phyloP scores from a whole-genome alignment of 2,113 vertebrate species.

The Urocitellus parryii region DNA sequence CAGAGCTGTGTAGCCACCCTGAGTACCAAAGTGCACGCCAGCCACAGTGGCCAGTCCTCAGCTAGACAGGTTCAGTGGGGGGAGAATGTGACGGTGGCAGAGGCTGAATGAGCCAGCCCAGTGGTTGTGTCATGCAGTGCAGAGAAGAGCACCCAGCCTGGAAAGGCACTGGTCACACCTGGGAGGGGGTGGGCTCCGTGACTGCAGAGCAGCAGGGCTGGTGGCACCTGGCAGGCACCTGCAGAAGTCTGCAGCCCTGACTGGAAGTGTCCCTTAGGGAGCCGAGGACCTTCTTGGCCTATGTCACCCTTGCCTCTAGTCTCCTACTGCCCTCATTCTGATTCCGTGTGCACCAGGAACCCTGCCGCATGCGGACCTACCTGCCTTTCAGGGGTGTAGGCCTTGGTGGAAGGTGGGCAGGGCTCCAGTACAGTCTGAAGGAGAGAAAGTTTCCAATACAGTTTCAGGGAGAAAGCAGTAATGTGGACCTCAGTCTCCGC shows the following conservation, averaged over 20 bases:
- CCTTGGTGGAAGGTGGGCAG: too few species aligned
- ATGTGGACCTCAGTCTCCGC: rapidly evolving
- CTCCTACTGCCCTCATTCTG: rapidly evolving
- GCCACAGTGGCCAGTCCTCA: neutral
- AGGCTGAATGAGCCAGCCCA: neutral
- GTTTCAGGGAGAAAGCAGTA: too few species aligned
- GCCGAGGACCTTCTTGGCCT: rapidly evolving
- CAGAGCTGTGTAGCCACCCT: rapidly evolving
- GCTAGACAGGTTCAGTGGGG: neutral
- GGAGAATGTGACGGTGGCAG: too few species aligned
- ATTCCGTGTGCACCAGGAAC: rapidly evolving
- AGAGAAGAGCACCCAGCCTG: neutral
- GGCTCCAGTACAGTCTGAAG: too few species aligned
- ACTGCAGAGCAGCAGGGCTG: too few species aligned
- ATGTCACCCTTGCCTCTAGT: rapidly evolving
- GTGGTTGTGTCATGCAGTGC: rapidly evolving
- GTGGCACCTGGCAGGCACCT: too few species aligned
- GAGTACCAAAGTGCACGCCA: neutral
- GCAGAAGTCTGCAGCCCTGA: neutral
- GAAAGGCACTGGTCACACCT: rapidly evolving
- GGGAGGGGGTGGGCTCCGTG: rapidly evolving
- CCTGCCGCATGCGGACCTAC: neutral
- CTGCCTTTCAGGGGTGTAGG: too few species aligned
- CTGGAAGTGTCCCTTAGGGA: rapidly evolving
- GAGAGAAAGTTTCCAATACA: too few species aligned